A percentile compares a stretch with the other conserved stretches of the same genome.
phyloP scores from a whole-genome alignment of 1,140 invertebrate genomes.

The Hormaphis cornu region DNA sequence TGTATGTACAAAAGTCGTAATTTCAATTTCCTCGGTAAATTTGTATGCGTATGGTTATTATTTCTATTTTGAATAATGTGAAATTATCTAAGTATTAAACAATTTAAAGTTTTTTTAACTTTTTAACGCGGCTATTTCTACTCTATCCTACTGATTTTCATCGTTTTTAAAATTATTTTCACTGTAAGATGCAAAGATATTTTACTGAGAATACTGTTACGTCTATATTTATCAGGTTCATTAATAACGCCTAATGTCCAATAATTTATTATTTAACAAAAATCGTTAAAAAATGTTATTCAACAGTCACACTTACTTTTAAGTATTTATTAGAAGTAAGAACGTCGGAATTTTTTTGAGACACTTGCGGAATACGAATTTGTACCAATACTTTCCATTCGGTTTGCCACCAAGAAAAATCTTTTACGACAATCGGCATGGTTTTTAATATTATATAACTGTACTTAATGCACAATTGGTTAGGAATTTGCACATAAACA shows the following conservation, averaged over 20 bases:
- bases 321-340: constrained; percentile 54
- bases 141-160: too few species aligned
- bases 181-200: too few species aligned
- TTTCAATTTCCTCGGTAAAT: too few species aligned
- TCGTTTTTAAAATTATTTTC: too few species aligned
- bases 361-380: constrained; percentile 48
- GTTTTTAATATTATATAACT: constrained; percentile 30
- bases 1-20: background rate
- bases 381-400: constrained; percentile 47
- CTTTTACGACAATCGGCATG: constrained; percentile 63
- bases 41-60: background rate
- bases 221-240: background rate
- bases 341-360: constrained; percentile 50
- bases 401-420: constrained; percentile 60
- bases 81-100: too few species aligned
- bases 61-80: too few species aligned
- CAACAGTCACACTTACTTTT: constrained; percentile 42
- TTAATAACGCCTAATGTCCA: background rate
- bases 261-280: too few species aligned
- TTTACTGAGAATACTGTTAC: too few species aligned
- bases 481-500: background rate
- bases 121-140: too few species aligned
- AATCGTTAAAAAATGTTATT: background rate
- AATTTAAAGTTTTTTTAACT: too few species aligned
- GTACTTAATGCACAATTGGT: background rate